Conservation (phyloP, 2,888 invertebrate species). For the Rosalia funebris region DNA sequence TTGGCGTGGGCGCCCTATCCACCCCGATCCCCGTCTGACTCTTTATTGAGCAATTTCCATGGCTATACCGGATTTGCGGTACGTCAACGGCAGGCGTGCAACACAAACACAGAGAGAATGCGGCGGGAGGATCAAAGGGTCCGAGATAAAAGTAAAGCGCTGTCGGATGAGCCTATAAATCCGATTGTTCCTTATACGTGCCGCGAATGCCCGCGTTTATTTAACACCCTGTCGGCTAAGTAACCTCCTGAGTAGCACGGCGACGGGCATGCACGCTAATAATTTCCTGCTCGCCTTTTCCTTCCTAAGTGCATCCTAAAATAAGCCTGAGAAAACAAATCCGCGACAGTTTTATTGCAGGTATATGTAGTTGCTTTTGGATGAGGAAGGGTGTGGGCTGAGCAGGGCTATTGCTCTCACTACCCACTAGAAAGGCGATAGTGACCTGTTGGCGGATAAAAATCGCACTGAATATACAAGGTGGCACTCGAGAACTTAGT, state of each 20-base stretch:
- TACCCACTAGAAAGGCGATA: no score
- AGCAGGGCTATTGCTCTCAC: no score
- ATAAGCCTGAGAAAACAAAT: no score
- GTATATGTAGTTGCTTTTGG: no score
- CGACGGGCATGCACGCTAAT: conserved; percentile 1
- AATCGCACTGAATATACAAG: no score
- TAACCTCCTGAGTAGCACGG: neutral
- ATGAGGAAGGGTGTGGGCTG: no score
- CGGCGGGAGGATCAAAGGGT: conserved; percentile 31
- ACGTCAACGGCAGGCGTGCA: conserved; percentile 12
- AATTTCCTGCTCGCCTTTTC: conserved; percentile 5
- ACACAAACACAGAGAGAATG: neutral
- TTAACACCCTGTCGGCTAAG: conserved; percentile 1
- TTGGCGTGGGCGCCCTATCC: neutral
- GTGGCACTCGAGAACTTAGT: no score
- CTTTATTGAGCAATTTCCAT: conserved; percentile 4
- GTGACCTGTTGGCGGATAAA: no score
- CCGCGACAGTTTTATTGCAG: no score
- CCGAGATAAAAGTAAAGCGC: conserved; percentile 38
- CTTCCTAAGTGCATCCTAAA: no score
- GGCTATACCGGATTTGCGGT: conserved; percentile 1
- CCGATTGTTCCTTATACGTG: conserved; percentile 21
- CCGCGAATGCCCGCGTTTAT: conserved; percentile 18
- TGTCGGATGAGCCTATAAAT: conserved; percentile 33
- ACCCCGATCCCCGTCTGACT: neutral